Evolutionary conservation across 1,140 invertebrate genomes (phyloP).

Genomic region (Ostrea denselamellosa): DNA sequence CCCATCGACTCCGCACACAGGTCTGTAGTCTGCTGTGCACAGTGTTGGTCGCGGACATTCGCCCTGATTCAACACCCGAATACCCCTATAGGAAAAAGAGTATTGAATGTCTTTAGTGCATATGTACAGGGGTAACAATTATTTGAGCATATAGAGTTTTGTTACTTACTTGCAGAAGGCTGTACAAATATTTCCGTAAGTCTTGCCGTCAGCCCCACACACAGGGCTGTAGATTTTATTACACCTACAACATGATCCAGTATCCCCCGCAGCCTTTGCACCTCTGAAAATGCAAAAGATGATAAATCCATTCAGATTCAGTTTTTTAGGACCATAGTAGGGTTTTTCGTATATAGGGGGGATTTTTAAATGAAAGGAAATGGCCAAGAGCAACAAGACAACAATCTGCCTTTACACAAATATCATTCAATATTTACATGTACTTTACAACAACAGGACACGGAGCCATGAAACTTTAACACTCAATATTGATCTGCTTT

Average conservation of each 20-base stretch:
- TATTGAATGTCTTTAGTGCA: too few species aligned
- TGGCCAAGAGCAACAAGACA: background rate
- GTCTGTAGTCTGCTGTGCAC: background rate
- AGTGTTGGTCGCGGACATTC: background rate
- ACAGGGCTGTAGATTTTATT: slow-evolving; percentile 36
- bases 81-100: background rate
- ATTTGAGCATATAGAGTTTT: background rate
- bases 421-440: background rate
- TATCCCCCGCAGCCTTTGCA: background rate
- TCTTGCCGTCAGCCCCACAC: slow-evolving; percentile 47
- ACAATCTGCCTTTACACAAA: background rate
- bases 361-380: background rate
- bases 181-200: slow-evolving; percentile 33
- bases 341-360: background rate
- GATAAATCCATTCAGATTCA: background rate
- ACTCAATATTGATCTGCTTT: background rate
- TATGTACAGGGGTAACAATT: too few species aligned
- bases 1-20: background rate
- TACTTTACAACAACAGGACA: background rate
- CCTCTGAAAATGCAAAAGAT: background rate
- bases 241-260: background rate
- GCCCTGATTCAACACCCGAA: background rate
- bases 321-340: background rate
- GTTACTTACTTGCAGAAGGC: background rate
- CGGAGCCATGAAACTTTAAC: background rate